Evolutionary conservation across 2,888 invertebrate species (phyloP), one percentile per base, ranked within the genome.

Genomic region (Ectobius pallidus): DNA sequence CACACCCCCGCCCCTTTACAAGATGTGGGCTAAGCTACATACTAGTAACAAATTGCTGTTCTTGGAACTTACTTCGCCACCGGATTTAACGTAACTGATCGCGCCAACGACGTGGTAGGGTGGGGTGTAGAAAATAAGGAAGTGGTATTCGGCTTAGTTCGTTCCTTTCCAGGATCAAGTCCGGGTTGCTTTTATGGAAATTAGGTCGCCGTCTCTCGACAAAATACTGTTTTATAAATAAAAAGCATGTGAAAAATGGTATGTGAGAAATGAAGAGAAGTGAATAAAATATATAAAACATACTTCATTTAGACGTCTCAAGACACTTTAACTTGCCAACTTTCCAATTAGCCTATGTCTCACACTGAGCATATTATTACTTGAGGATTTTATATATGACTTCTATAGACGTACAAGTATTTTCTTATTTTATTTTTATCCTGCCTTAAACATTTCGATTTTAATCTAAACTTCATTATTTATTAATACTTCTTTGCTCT

Each of bases 71-170:
- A 52, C 25, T 52, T 52, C 52, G 11, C 25, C 52, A 52, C 52
- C 52, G 52, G 52, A 52, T 52, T 52, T 25, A 52, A 52, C 52
- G 25, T 52, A 25, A 52, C 52, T 52, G 52, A 52, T 52, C 52
- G 52, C 9, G 11, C 2, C 52, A 20, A 1, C 2, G 22, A 1
- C 52, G 22, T 9, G 22, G 7, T 14, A 49, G 3, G 18, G 46
- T 3, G 6, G 3, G 7, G 16, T 4, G 16, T 14, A 6, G 46
- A 6, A 16, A 52, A 25, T 52, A 20, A 52, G 52, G 25, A 52
- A 25, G 52, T 25, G 25, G 52, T 52, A 11, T 52, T 49, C 22
- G 25, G 52, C 22, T 52, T 52, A 25, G 52, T 52, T 2, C 14
- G 25, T 52, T 22, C 52, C 14, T 52, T 14, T 25, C 25, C 11